A percentile compares a stretch with the other conserved stretches of the same genome.
phyloP scores from a whole-genome alignment of 2,797 vertebrate species.

The Chromis chromis region DNA sequence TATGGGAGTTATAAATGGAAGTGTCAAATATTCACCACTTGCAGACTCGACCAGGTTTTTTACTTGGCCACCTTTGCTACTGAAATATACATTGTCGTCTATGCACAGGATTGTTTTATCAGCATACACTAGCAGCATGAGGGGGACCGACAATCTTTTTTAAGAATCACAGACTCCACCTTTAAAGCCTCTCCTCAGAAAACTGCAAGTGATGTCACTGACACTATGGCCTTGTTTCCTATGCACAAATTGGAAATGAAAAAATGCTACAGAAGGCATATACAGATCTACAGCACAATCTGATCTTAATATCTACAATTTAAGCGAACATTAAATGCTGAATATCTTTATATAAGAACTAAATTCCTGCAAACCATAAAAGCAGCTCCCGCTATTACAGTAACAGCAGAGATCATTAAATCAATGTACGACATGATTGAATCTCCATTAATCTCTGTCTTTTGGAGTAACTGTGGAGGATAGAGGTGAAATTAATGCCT shows the following conservation, averaged over 20 bases:
- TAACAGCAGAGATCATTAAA: constrained; percentile 17
- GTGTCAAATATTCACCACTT: not conserved
- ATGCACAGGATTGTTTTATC: too few species aligned
- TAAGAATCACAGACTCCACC: too few species aligned
- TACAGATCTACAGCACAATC: not conserved
- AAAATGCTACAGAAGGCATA: not conserved
- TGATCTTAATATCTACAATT: not conserved
- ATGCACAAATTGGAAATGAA: not conserved
- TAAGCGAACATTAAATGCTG: not conserved
- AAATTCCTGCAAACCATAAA: constrained; percentile 10
- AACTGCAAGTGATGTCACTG: not conserved
- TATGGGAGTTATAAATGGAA: not conserved
- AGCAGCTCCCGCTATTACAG: constrained; percentile 16
- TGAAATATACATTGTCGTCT: not conserved
- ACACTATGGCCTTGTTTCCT: not conserved
- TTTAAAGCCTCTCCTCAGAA: not conserved
- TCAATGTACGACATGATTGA: constrained; percentile 19
- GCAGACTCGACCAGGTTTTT: not conserved
- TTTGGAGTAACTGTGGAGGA: constrained; percentile 20
- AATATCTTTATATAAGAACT: not conserved
- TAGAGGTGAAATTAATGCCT: constrained; percentile 11
- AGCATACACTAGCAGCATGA: too few species aligned
- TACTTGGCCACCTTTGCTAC: not conserved
- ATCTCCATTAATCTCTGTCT: constrained; percentile 40
- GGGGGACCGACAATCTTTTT: too few species aligned